A percentile compares a stretch with the other conserved stretches of the same genome.
These are phyloP conservation scores for Microcebus jonahi DNA, from an alignment of 2,113 vertebrate species.

Conservation along the genomic window DNA sequence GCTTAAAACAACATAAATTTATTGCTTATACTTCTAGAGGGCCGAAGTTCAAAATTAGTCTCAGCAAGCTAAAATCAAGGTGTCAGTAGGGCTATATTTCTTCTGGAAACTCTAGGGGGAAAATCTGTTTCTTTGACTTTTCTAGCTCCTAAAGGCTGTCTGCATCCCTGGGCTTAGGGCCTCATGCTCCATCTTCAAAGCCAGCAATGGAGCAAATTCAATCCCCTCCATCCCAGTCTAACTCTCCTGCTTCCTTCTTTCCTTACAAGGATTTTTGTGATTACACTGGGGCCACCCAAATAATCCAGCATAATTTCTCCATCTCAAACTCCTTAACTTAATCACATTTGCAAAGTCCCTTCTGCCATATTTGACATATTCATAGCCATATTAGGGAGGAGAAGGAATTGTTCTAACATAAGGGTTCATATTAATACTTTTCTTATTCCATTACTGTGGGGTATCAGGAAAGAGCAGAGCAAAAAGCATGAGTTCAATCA, in stretches of 20 bases:
- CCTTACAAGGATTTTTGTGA: not conserved
- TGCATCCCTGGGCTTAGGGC: not conserved
- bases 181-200: not conserved
- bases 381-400: not conserved
- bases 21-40: not conserved
- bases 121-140: slow-evolving; percentile 3
- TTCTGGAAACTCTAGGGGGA: not conserved
- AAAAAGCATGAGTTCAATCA: not conserved
- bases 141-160: not conserved
- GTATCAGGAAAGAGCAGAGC: not conserved
- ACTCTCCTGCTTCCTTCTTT: not conserved
- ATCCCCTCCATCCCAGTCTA: not conserved
- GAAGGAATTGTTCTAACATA: not conserved
- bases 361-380: not conserved
- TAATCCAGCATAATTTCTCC: not conserved
- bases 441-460: not conserved
- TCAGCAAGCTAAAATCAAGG: slow-evolving; percentile 6
- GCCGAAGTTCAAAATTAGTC: not conserved
- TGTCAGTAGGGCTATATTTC: not conserved
- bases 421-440: slow-evolving; percentile 15
- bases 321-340: not conserved
- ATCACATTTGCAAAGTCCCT: not conserved
- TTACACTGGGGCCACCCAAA: not conserved
- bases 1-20: not conserved
- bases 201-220: not conserved